Conservation (phyloP, 2,797 vertebrate species). For the Dromococcyx pavoninus region DNA sequence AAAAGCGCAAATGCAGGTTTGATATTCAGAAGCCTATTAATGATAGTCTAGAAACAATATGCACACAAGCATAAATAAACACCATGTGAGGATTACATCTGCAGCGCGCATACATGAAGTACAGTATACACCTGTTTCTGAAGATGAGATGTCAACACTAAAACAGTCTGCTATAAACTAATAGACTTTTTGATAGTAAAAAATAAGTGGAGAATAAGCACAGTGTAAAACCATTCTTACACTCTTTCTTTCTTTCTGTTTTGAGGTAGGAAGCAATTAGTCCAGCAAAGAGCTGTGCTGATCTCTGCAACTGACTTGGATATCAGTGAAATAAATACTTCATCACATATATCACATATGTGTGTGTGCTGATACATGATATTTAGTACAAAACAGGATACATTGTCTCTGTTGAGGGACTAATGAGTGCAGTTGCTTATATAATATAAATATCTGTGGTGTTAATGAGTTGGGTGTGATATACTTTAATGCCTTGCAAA, state of each 20-base stretch:
- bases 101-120: no score
- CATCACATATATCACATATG: fast-evolving
- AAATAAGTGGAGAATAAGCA: neutral
- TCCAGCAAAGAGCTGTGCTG: neutral
- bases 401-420: neutral
- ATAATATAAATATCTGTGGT: neutral
- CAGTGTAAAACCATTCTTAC: neutral
- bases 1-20: neutral
- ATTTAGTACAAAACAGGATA: neutral
- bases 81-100: fast-evolving
- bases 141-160: neutral
- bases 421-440: neutral
- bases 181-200: no score
- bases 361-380: neutral
- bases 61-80: fast-evolving
- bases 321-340: neutral
- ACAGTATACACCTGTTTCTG: fast-evolving
- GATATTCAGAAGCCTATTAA: neutral
- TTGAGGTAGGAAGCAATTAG: neutral
- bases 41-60: neutral
- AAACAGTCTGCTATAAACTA: neutral
- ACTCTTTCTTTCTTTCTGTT: neutral
- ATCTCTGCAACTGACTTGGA: neutral
- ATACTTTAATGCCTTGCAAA: neutral
- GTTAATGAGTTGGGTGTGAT: neutral